A percentile compares a stretch with the other conserved stretches of the same genome.
Evolutionary conservation across 2,797 vertebrate species (phyloP).

Genomic region (Tenualosa thibaudeaui): DNA sequence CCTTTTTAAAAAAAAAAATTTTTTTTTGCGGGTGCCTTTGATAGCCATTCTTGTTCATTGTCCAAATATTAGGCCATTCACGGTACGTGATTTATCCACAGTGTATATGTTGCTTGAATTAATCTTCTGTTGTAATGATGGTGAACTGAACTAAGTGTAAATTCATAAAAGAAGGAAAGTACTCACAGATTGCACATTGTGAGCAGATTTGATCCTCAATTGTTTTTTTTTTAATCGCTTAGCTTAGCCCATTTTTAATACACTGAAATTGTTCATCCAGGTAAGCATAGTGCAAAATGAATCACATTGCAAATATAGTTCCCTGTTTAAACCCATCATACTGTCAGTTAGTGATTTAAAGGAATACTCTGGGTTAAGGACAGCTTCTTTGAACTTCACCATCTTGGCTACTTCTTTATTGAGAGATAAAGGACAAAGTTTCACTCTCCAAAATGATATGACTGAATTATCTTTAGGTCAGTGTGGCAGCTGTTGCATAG

Average conservation of each 20-base stretch:
- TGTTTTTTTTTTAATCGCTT: too few relatives aligned
- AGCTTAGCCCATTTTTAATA: background rate
- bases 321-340: background rate
- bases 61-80: conserved; percentile 21
- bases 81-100: conserved; percentile 32
- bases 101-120: conserved; percentile 10
- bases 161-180: conserved; percentile 23
- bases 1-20: conserved; percentile 55
- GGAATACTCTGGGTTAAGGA: background rate
- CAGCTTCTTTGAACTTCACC: background rate
- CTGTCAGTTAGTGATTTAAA: background rate
- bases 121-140: background rate
- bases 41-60: background rate
- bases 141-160: background rate
- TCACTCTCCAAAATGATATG: conserved; percentile 74
- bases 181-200: background rate
- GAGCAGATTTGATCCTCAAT: background rate
- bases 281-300: background rate
- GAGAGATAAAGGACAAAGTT: conserved; percentile 82
- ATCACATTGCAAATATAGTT: background rate
- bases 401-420: conserved; percentile 45
- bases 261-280: background rate
- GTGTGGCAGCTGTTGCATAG: conserved; percentile 40
- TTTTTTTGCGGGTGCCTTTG: conserved; percentile 34
- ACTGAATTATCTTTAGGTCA: conserved; percentile 21